Percentiles rank a stretch among this genome's conserved stretches.
phyloP scores from a whole-genome alignment of 2,888 invertebrate genomes.

The Apotomis turbidana region DNA sequence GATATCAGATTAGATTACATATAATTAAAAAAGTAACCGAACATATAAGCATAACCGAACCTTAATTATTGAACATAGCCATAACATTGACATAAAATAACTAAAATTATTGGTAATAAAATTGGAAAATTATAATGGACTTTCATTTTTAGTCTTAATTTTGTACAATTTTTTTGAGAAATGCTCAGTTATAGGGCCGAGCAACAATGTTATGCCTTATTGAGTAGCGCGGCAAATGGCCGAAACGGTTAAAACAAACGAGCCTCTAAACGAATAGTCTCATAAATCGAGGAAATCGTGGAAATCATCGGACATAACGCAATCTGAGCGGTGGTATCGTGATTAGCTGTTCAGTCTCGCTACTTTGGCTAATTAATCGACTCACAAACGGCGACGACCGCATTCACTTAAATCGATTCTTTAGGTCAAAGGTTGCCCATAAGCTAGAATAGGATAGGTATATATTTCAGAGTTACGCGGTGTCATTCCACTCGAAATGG shows the following conservation, averaged over 20 bases:
- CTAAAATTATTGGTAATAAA: no score
- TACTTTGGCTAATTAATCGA: constrained; percentile 72
- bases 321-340: constrained; percentile 47
- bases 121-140: no score
- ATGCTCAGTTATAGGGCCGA: not conserved
- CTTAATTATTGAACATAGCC: no score
- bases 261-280: constrained; percentile 33
- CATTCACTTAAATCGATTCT: constrained; percentile 77
- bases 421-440: constrained; percentile 79
- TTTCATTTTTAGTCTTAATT: no score
- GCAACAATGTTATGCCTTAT: not conserved
- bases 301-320: constrained; percentile 40
- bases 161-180: no score
- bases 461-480: constrained; percentile 67
- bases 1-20: no score
- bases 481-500: constrained; percentile 71
- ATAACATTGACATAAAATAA: not conserved
- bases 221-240: constrained; percentile 16
- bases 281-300: constrained; percentile 39
- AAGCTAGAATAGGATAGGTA: constrained; percentile 73
- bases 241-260: constrained; percentile 36
- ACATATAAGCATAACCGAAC: no score
- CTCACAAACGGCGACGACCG: constrained; percentile 65
- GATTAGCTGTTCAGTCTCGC: constrained; percentile 56
- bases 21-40: no score